Percentiles rank a stretch among this genome's conserved stretches.
Evolutionary conservation across 2,888 invertebrate species (phyloP).

Genomic region (Platycnemis pennipes): DNA sequence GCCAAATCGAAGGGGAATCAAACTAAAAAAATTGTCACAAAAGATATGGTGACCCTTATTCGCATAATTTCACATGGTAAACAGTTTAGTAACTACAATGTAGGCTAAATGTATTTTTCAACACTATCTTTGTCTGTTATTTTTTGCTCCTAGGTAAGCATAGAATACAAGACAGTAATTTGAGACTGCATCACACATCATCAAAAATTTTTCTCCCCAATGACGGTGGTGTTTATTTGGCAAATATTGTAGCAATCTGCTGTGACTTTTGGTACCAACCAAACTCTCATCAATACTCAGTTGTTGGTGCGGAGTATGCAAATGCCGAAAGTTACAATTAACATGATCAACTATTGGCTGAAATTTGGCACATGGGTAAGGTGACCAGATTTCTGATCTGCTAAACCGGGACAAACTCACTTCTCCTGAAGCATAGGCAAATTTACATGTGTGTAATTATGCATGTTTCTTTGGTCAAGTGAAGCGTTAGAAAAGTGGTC

Average conservation of each 20-base stretch:
- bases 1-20: too few species aligned
- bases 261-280: not conserved
- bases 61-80: not conserved
- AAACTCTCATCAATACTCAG: not conserved
- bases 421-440: too few species aligned
- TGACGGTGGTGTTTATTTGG: not conserved
- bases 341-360: not conserved
- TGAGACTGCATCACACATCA: too few species aligned
- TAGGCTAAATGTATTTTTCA: not conserved
- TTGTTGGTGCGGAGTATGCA: not conserved
- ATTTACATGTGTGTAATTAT: too few species aligned
- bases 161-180: too few species aligned
- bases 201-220: not conserved
- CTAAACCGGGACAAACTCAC: too few species aligned
- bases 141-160: too few species aligned
- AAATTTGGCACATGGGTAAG: not conserved
- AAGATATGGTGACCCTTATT: too few species aligned
- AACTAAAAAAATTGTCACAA: too few species aligned
- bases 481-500: too few species aligned
- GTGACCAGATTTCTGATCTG: too few species aligned
- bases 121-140: not conserved
- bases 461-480: too few species aligned
- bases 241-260: not conserved
- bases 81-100: not conserved
- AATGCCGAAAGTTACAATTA: not conserved